Base-by-base conservation (phyloP, 2,797 vertebrate genomes). In the Chrosomus eos region DNA sequence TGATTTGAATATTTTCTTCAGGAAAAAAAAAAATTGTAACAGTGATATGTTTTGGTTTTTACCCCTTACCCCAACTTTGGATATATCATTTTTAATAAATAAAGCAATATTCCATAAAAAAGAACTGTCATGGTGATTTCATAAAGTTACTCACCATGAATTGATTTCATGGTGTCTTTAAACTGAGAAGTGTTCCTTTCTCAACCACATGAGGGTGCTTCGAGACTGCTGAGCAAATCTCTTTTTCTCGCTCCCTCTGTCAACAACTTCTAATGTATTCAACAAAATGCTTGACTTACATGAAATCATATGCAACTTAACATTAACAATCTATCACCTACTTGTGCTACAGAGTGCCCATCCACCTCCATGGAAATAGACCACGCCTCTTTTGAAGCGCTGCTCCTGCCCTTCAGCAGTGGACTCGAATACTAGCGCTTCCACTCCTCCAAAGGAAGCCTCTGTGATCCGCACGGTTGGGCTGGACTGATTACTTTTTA, bases 301-400 rank as follows among this genome's bases (percentile, higher is more conserved):
- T 76, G 13, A 18, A 55, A 55, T 36, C 5, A 36, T n/a, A 36
- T 36, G 9, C 16, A 33, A 1, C 40, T n/a, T 26, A 19, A 67
- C 28, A 48, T 70, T 38, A 6, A 23, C 7, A 48, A 48, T 48
- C 16, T 7, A 48, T 62, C 18, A 86, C 87, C 82, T 95, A 99
- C 98, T 96, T 90, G 95, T 95, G 33, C 97, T 97, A 87, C 95
- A 93, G 53, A 98, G 89, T 7, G 97, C 96, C 98, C 98, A 99
- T 80, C 98, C 98, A 13, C 98, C 98, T 23, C 98, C 98, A 0
- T 99, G 98, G 90, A 98, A 95, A 58, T 97, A 99, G 40, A 99
- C 19, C 40, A 99, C 85, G 0, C 96, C 93, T 75, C 97, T 95
- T 82, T 92, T 97, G 80, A 95, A 93, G 0, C 48, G 88, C 82